Conservation (phyloP, 2,113 vertebrate species). For the Porphyrio hochstetteri region DNA sequence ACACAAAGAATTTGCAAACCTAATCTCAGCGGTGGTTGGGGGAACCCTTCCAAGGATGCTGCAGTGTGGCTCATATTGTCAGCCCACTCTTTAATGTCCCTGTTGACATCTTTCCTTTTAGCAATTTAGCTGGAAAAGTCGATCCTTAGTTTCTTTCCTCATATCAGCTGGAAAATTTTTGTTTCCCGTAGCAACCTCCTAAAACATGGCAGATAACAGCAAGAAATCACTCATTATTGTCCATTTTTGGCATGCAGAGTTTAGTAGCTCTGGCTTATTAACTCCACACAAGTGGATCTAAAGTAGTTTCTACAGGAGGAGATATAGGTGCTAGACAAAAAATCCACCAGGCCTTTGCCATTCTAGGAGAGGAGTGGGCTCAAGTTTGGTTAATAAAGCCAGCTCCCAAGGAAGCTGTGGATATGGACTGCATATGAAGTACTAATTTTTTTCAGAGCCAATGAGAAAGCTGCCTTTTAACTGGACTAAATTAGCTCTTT, state of each 20-base stretch:
- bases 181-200: neutral
- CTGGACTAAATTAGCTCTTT: slow-evolving; percentile 20
- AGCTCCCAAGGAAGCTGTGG: neutral
- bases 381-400: neutral
- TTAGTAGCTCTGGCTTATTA: neutral
- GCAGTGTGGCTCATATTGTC: neutral
- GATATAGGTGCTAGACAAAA: neutral
- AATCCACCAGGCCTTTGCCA: neutral
- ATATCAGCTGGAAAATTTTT: neutral
- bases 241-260: neutral
- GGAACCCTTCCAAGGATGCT: neutral
- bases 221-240: neutral
- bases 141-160: neutral
- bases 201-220: neutral
- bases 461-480: slow-evolving; percentile 16
- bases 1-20: neutral
- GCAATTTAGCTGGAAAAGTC: neutral
- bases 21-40: neutral
- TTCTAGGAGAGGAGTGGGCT: neutral
- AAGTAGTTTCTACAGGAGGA: neutral
- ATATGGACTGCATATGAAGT: neutral
- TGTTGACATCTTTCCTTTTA: neutral
- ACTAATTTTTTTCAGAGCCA: neutral
- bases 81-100: neutral
- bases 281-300: neutral